Evolutionary conservation across 2,888 invertebrate species (phyloP).

Genomic region (Suillia variegata): DNA sequence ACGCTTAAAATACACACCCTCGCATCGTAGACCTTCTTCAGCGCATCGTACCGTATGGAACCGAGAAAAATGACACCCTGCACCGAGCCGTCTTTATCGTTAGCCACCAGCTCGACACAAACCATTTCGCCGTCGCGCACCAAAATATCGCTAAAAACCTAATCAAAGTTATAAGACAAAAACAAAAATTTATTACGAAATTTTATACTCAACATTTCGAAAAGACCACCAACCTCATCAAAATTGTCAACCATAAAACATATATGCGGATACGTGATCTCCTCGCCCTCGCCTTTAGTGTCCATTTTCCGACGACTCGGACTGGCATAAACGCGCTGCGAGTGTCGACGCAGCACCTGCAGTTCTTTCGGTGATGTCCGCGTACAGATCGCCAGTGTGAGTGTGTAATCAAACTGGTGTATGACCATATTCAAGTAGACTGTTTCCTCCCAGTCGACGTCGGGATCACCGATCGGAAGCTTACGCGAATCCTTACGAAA

Average conservation of each 20-base stretch:
- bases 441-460: conserved; percentile 99
- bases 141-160: conserved; percentile 96
- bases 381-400: conserved; percentile 97
- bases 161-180: conserved; percentile 10
- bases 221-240: conserved; percentile 83
- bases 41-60: conserved; percentile 95
- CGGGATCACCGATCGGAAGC: conserved; percentile 93
- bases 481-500: conserved; percentile 97
- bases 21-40: conserved; percentile 95
- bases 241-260: conserved; percentile 99
- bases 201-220: conserved; percentile 13
- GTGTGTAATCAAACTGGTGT: conserved; percentile 97
- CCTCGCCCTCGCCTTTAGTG: conserved; percentile 96
- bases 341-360: conserved; percentile 90
- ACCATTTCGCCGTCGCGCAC: conserved; percentile 99
- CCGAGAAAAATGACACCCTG: conserved; percentile 97
- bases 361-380: conserved; percentile 96
- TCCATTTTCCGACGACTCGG: conserved; percentile 97
- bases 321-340: conserved; percentile 95
- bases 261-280: conserved; percentile 98
- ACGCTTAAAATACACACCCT: conserved; percentile 76
- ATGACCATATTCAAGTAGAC: conserved; percentile 97
- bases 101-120: conserved; percentile 95
- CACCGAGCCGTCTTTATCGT: conserved; percentile 81
- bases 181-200: too few species aligned